Percentiles rank a stretch among this genome's conserved stretches.
phyloP scores from a whole-genome alignment of 2,888 invertebrate species.

The Nasonia oneida region DNA sequence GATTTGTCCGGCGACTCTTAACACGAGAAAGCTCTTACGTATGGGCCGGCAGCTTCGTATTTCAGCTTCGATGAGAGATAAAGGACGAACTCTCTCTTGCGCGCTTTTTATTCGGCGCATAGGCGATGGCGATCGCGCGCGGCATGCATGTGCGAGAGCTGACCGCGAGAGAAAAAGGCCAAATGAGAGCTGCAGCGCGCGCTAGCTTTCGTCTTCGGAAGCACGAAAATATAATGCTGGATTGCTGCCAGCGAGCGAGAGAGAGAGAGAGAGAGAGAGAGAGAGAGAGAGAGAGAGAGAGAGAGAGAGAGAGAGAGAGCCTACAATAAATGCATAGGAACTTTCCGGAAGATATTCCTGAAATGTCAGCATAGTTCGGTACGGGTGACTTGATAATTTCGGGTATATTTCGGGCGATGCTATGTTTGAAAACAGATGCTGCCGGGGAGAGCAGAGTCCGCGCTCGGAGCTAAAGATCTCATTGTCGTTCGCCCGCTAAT shows the following conservation, averaged over 20 bases:
- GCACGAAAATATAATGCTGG: conserved; percentile 59
- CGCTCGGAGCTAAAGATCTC: background rate
- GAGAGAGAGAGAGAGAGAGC: background rate
- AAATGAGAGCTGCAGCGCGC: conserved; percentile 27
- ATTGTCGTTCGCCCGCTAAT: background rate
- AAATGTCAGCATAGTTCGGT: conserved; percentile 63
- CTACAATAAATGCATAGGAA: conserved; percentile 60
- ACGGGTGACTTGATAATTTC: conserved; percentile 61
- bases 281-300: background rate
- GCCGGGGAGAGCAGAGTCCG: background rate
- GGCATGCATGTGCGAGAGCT: conserved; percentile 27
- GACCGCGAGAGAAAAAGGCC: conserved; percentile 51
- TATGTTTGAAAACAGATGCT: conserved; percentile 63
- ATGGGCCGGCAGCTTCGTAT: conserved; percentile 54
- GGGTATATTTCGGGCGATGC: conserved; percentile 57
- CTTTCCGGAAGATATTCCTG: conserved; percentile 60
- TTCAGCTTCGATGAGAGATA: conserved; percentile 61
- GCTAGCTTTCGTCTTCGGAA: conserved; percentile 16
- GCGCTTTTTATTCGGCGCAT: background rate
- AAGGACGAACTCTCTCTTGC: conserved; percentile 41
- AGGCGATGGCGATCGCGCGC: background rate
- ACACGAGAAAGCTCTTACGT: conserved; percentile 63
- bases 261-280: background rate
- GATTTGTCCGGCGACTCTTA: conserved; percentile 59
- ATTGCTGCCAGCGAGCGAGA: conserved; percentile 47